Evolutionary conservation across 2,113 vertebrate species (phyloP).

Genomic region (Pterophyllum scalare): DNA sequence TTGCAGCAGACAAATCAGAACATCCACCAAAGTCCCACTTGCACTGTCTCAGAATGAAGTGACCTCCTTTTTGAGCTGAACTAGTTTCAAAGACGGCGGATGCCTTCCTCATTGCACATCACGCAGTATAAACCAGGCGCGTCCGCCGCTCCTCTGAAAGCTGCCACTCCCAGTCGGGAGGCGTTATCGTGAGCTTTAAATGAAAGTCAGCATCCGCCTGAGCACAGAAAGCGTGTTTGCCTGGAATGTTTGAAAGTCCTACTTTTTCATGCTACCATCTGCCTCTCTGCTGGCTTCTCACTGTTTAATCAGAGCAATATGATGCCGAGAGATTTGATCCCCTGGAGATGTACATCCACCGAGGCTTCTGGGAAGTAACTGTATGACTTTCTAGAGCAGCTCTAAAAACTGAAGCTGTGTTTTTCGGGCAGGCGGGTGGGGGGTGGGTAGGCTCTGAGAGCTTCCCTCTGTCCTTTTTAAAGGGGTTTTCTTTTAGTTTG

Average conservation of each 20-base stretch:
- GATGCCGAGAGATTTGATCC: slow-evolving; percentile 62
- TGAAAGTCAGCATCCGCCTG: background rate
- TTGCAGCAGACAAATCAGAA: slow-evolving; percentile 61
- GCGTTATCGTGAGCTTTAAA: background rate
- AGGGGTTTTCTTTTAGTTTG: slow-evolving; percentile 49
- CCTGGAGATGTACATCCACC: slow-evolving; percentile 47
- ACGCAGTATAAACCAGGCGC: background rate
- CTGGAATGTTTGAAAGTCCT: slow-evolving; percentile 50
- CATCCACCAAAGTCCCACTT: slow-evolving; percentile 67
- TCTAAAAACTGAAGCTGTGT: slow-evolving; percentile 39
- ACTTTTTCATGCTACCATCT: slow-evolving; percentile 58
- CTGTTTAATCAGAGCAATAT: slow-evolving; percentile 71
- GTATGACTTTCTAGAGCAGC: slow-evolving; percentile 64
- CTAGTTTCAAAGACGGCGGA: slow-evolving; percentile 67
- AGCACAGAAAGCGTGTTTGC: slow-evolving; percentile 9
- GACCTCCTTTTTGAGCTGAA: slow-evolving; percentile 75
- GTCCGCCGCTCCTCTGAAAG: background rate
- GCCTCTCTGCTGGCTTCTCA: slow-evolving; percentile 56
- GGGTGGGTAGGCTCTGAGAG: background rate
- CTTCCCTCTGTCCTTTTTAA: slow-evolving; percentile 12
- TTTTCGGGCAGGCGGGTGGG: background rate
- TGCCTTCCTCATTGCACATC: background rate
- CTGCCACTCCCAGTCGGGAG: background rate
- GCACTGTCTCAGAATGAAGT: slow-evolving; percentile 69
- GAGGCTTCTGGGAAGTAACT: slow-evolving; percentile 55